phyloP scores from a whole-genome alignment of 2,113 vertebrate species.

The Scophthalmus maximus region DNA sequence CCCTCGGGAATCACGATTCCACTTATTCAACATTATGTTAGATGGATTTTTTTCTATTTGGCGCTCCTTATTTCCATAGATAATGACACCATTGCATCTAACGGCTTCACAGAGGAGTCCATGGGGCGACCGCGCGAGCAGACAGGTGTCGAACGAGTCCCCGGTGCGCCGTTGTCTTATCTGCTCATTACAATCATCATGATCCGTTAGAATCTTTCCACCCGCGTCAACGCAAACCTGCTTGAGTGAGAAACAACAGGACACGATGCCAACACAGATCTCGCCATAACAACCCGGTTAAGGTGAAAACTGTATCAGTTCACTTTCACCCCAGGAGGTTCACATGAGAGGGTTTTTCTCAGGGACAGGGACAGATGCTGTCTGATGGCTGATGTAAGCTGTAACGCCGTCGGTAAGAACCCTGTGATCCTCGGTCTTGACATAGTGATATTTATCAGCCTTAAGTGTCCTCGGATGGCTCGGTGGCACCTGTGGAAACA shows the following conservation, averaged over 20 bases:
- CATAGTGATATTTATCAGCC: background rate
- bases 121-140: no score
- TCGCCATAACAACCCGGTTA: background rate
- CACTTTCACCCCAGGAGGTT: background rate
- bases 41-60: no score
- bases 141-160: background rate
- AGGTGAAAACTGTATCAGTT: background rate
- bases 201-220: no score
- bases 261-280: no score
- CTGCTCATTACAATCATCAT: no score
- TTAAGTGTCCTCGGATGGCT: background rate
- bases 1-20: background rate
- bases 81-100: slow-evolving; percentile 12
- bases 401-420: background rate
- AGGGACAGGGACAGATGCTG: background rate
- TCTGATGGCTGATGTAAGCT: background rate
- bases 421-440: background rate
- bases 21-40: background rate
- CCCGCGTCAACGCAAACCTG: no score
- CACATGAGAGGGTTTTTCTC: background rate
- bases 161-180: background rate
- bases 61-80: background rate
- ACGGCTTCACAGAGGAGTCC: slow-evolving; percentile 8
- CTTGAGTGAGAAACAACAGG: no score
- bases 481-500: background rate